Base-by-base conservation (phyloP, 2,888 invertebrate species). In the Dyspetes luteomarginatus region DNA sequence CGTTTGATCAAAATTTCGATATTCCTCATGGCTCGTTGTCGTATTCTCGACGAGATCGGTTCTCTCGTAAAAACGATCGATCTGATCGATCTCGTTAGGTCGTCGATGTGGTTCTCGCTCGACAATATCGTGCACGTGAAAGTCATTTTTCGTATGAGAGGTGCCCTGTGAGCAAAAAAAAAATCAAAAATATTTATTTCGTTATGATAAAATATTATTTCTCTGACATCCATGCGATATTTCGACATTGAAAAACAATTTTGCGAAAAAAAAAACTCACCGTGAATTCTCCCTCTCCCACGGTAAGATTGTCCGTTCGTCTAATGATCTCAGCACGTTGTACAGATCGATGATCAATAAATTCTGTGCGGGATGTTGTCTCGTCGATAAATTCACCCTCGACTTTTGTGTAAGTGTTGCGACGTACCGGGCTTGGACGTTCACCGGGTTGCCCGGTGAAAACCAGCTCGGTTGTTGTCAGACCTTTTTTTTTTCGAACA, bases 351-450 rank as follows among this genome's bases (percentile, higher is more conserved):
- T 94, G 94, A 90, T 95, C 95, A 74, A 95, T 92, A 86, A 93
- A 96, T 91, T 96, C 95, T 0, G 94, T 93, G 89, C 94, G 93
- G 65, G 93, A 94, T 17, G 96, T 96, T 3, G 96, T 96, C 85
- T 95, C 95, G 50, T 95, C 94, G 52, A 92, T 93, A 91, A 96
- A 94, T 73, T 96, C 96, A 30, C 96, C 96, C 92, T 96, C 96
- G 55, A 96, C 92, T 91, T 96, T 96, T 0, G 96, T 96, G 93
- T 95, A 96, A 0, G 96, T 96, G 87, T 96, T 96, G 69, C 96
- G 94, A 85, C 96, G 93, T 60, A 95, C 94, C 77, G 94, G 94
- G 87, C 93, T 94, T 52, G 95, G 93, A 86, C 95, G 93, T 90
- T 95, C 95, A 4, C 93, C 93, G 82, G 94, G 94, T 90, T 94